Conservation (phyloP, 2,888 invertebrate genomes). For the Bimastos eiseni region DNA sequence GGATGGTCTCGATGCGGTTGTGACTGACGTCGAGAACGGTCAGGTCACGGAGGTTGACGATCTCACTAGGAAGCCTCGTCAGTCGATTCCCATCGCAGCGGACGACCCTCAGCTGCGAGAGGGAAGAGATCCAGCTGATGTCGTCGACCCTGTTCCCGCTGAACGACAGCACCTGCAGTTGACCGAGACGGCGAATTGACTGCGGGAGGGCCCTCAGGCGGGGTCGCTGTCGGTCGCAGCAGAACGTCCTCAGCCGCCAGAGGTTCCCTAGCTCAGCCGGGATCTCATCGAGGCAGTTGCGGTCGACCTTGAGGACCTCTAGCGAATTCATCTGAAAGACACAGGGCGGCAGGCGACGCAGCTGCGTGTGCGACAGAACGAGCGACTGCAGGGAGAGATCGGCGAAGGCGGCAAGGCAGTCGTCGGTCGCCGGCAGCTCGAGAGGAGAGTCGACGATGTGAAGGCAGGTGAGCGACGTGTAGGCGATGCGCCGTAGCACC, state of each 20-base stretch:
- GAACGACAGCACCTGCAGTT: constrained; percentile 44
- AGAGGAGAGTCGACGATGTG: constrained; percentile 44
- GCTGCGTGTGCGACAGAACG: constrained; percentile 45
- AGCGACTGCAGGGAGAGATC: constrained; percentile 39
- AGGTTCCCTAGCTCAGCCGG: constrained; percentile 45
- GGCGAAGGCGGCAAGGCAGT: constrained; percentile 34
- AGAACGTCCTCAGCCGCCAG: constrained; percentile 41
- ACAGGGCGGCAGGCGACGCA: constrained; percentile 42
- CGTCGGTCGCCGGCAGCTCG: constrained; percentile 20
- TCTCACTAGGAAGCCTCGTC: constrained; percentile 43
- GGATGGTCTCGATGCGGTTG: constrained; percentile 46
- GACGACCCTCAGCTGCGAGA: constrained; percentile 42
- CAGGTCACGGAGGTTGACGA: constrained; percentile 43
- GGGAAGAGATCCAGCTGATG: constrained; percentile 42
- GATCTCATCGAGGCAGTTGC: constrained; percentile 45
- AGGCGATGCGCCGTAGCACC: constrained; percentile 42
- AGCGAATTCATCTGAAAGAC: constrained; percentile 44
- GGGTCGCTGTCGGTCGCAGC: constrained; percentile 46
- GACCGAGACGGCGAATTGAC: constrained; percentile 41
- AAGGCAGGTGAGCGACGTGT: constrained; percentile 40
- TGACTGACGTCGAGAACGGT: constrained; percentile 45
- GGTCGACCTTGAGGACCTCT: constrained; percentile 45
- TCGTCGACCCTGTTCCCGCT: constrained; percentile 47
- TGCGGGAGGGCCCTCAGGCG: constrained; percentile 42
- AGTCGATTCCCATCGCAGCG: constrained; percentile 44